These are phyloP conservation scores for Trichonephila inaurata DNA, from an alignment of 1,140 invertebrate genomes.

Conservation along the genomic window DNA sequence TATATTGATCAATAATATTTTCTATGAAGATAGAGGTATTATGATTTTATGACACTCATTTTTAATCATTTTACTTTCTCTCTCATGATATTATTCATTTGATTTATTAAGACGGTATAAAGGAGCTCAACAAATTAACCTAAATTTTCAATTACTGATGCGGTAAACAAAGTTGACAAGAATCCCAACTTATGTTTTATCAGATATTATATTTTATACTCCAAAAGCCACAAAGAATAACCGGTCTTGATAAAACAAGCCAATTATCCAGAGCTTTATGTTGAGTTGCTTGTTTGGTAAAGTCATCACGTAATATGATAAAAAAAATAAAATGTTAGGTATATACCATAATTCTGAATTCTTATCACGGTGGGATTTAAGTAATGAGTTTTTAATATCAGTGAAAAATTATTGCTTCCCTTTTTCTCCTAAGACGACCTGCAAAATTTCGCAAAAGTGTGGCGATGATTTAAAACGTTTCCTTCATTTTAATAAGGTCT, in stretches of 20 bases:
- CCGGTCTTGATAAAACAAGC: constrained; percentile 29
- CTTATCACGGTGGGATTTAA: constrained; percentile 4
- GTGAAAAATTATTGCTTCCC: background rate
- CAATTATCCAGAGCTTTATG: constrained; percentile 30
- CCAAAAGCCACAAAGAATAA: background rate
- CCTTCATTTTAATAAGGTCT: background rate
- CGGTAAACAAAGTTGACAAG: no score
- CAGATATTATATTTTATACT: no score
- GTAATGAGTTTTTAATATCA: constrained; percentile 39
- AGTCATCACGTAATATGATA: constrained; percentile 19
- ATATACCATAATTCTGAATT: background rate
- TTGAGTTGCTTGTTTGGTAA: constrained; percentile 11
- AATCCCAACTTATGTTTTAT: no score
- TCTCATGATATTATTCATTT: no score
- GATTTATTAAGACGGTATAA: no score
- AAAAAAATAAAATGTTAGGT: constrained; percentile 1
- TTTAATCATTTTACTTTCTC: no score
- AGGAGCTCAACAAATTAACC: no score
- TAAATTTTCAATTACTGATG: no score
- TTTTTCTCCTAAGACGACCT: background rate
- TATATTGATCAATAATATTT: no score
- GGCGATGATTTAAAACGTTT: background rate
- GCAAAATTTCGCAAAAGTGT: background rate
- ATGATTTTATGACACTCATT: no score
- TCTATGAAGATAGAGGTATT: no score